Evolutionary conservation across 64 coral and sea anemone species (phyloP).

Genomic region (Stylophora pistillata): DNA sequence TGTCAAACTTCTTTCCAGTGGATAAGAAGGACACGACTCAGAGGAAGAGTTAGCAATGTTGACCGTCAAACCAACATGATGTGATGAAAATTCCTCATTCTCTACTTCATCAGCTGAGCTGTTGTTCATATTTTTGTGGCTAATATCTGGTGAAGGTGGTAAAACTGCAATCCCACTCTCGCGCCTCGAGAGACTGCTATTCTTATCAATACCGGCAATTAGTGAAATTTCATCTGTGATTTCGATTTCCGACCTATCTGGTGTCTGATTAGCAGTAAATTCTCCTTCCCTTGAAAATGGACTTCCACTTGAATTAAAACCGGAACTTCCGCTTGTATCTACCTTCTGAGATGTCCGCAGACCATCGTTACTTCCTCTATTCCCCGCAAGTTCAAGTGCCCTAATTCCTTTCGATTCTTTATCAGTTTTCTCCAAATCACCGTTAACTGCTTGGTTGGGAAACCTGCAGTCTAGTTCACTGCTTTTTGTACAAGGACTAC

Average conservation of each 20-base stretch:
- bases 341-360: neutral
- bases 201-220: neutral
- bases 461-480: neutral
- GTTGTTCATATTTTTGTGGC: neutral
- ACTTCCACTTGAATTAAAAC: neutral
- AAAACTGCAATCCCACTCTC: constrained; percentile 20
- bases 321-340: constrained; percentile 37
- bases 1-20: constrained; percentile 13
- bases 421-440: neutral
- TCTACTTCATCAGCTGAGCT: neutral
- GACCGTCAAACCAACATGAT: neutral
- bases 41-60: neutral
- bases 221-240: constrained; percentile 8
- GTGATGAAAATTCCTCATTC: neutral
- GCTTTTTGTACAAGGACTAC: neutral
- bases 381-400: neutral
- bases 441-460: neutral
- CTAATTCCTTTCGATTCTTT: neutral
- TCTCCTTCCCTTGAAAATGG: neutral
- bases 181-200: neutral
- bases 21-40: neutral
- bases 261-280: neutral
- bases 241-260: neutral
- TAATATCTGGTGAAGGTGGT: constrained; percentile 11
- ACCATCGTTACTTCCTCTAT: neutral